Evolutionary conservation across 2,113 vertebrate genomes (phyloP).

Genomic region (Passer montanus): DNA sequence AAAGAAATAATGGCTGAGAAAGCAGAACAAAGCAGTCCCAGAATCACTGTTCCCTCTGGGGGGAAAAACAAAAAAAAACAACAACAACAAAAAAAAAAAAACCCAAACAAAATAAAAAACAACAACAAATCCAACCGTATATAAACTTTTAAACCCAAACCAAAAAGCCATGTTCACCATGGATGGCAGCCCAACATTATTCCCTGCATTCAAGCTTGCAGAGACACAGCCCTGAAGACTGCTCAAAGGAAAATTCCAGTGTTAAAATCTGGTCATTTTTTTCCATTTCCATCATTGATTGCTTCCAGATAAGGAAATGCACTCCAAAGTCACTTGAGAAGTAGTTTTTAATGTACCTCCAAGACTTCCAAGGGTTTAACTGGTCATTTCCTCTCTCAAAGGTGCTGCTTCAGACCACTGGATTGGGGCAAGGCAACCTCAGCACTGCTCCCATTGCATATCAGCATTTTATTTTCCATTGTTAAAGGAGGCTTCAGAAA

Average conservation of each 20-base stretch:
- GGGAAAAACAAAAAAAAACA: background rate
- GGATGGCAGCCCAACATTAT: background rate
- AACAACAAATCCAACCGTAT: background rate
- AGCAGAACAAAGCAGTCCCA: background rate
- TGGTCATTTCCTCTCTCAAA: background rate
- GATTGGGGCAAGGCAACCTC: background rate
- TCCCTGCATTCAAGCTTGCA: background rate
- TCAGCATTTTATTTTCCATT: background rate
- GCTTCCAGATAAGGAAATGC: background rate
- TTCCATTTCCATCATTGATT: background rate
- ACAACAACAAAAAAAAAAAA: too few species aligned
- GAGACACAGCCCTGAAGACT: background rate
- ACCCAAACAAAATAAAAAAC: background rate
- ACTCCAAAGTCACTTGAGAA: background rate
- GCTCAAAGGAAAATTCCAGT: background rate
- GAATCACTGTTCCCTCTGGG: background rate
- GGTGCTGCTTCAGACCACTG: background rate
- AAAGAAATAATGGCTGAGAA: background rate
- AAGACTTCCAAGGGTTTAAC: background rate
- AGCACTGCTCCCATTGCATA: background rate
- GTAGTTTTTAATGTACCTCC: background rate
- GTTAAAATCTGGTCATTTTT: background rate
- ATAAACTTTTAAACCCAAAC: background rate
- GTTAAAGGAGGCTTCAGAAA: background rate
- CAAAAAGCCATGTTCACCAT: background rate